phyloP scores from a whole-genome alignment of 2,888 invertebrate genomes.

The Napeogenes sylphis region DNA sequence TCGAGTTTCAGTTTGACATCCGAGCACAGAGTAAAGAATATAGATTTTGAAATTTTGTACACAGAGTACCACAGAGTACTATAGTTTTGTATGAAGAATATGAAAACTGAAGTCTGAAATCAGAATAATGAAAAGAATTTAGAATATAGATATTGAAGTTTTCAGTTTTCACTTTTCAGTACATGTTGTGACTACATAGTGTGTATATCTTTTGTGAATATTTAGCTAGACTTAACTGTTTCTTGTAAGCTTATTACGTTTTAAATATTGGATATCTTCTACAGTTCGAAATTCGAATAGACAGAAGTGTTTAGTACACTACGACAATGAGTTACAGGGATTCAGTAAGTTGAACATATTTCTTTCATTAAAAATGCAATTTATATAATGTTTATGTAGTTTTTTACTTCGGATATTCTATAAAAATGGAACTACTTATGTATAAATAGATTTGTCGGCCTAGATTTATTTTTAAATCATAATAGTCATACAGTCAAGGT shows the following conservation, averaged over 20 bases:
- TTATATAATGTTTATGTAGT: background rate
- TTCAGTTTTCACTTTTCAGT: slow-evolving; percentile 3
- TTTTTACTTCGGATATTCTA: background rate
- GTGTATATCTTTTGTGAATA: background rate
- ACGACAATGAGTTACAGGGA: slow-evolving; percentile 66
- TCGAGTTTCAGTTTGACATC: too few relatives aligned
- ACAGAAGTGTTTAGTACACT: slow-evolving; percentile 1
- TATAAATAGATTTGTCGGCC: slow-evolving; percentile 41
- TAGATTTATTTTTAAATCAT: slow-evolving; percentile 54
- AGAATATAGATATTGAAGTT: background rate
- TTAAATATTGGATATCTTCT: slow-evolving; percentile 1
- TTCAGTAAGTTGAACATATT: slow-evolving; percentile 51
- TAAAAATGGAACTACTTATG: slow-evolving; percentile 3
- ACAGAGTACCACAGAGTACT: too few relatives aligned
- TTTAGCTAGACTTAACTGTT: slow-evolving; percentile 7
- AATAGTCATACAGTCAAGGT: slow-evolving; percentile 63
- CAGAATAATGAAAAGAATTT: background rate
- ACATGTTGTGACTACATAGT: slow-evolving; percentile 2
- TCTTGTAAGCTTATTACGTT: background rate
- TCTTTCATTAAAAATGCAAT: slow-evolving; percentile 2
- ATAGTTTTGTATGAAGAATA: background rate
- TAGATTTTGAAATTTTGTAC: slow-evolving; percentile 12
- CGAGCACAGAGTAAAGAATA: too few relatives aligned
- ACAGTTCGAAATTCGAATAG: background rate
- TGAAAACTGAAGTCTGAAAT: background rate